Conservation (phyloP, 2,797 vertebrate genomes). For the Brotula barbata region DNA sequence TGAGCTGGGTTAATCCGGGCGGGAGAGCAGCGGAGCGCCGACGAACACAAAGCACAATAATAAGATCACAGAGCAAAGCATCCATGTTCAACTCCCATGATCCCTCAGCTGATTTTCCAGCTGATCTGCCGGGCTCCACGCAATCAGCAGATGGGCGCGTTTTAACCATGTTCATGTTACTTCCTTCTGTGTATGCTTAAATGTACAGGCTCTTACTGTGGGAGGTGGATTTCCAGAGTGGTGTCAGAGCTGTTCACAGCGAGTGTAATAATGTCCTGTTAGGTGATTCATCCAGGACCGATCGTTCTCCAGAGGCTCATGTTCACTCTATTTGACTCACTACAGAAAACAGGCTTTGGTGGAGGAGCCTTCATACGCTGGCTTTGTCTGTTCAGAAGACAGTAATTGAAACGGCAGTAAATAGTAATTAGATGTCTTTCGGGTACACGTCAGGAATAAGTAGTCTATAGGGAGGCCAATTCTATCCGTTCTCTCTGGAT, state of each 20-base stretch:
- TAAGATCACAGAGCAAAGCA: slow-evolving; percentile 57
- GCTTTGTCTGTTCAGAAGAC: slow-evolving; percentile 4
- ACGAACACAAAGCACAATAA: slow-evolving; percentile 58
- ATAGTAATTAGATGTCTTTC: neutral
- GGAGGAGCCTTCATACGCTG: neutral
- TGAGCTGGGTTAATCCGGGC: slow-evolving; percentile 22
- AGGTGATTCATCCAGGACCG: slow-evolving; percentile 21
- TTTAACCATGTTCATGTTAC: slow-evolving; percentile 6
- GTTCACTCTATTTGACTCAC: slow-evolving; percentile 1
- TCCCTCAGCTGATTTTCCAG: slow-evolving; percentile 71
- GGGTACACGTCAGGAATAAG: neutral
- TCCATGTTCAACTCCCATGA: slow-evolving; percentile 59
- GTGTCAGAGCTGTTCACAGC: neutral
- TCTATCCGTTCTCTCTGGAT: slow-evolving; percentile 23
- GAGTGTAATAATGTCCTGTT: neutral
- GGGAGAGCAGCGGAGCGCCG: slow-evolving; percentile 19
- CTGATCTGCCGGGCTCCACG: slow-evolving; percentile 62
- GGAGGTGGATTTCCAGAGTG: slow-evolving; percentile 17
- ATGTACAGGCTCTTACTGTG: slow-evolving; percentile 14
- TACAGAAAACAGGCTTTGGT: neutral
- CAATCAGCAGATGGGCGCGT: slow-evolving; percentile 51
- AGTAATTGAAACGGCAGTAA: neutral
- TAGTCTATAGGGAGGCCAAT: slow-evolving; percentile 19
- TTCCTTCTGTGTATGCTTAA: too few relatives aligned
- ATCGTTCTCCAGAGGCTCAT: slow-evolving; percentile 10